phyloP scores from a whole-genome alignment of 2,113 vertebrate species.

The Anguilla rostrata region DNA sequence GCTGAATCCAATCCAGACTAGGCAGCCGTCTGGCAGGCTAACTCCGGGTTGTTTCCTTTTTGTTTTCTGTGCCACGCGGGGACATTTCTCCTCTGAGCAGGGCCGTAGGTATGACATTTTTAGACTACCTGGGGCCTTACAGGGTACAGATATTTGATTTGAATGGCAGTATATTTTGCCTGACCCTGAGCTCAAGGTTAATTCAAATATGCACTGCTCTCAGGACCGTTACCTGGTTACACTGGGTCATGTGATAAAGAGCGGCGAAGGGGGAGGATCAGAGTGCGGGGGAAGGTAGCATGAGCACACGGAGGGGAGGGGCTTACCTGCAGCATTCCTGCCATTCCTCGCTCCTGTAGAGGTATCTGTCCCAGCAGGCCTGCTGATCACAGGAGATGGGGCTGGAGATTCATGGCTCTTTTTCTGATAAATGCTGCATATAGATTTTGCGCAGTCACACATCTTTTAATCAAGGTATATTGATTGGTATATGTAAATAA shows the following conservation, averaged over 20 bases:
- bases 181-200: not conserved
- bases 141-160: not conserved
- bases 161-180: not conserved
- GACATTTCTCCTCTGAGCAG: not conserved
- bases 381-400: slow-evolving; percentile 19
- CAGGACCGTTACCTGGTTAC: not conserved
- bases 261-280: not conserved
- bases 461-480: not conserved
- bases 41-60: not conserved
- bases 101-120: not conserved
- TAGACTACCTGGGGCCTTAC: not conserved
- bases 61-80: not conserved
- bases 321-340: slow-evolving; percentile 56
- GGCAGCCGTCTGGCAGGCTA: not conserved
- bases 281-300: not conserved
- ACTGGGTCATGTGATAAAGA: not conserved
- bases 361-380: slow-evolving; percentile 56
- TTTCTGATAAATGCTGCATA: not conserved
- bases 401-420: not conserved
- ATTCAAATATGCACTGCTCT: not conserved
- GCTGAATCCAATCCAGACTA: not conserved
- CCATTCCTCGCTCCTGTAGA: slow-evolving; percentile 37
- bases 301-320: not conserved
- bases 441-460: not conserved
- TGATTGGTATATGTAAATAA: too few relatives aligned